Percentiles rank a stretch among this genome's conserved stretches.
These are phyloP conservation scores for Volucella inanis DNA, from an alignment of 2,888 invertebrate genomes.

Conservation along the genomic window DNA sequence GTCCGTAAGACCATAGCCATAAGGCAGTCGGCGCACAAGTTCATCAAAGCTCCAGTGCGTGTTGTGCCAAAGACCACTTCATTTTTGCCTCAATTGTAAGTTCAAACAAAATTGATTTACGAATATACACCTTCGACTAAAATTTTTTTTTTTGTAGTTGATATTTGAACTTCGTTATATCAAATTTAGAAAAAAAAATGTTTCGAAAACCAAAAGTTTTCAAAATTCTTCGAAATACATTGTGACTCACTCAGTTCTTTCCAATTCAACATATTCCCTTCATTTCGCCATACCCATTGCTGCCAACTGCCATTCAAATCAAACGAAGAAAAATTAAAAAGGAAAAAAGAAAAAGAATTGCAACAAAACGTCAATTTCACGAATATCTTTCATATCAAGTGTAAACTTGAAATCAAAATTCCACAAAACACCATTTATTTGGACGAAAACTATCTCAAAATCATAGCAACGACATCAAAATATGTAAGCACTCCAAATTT, in stretches of 20 bases:
- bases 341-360: slow-evolving; percentile 34
- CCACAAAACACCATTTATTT: slow-evolving; percentile 46
- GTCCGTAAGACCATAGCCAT: no score
- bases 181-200: not conserved
- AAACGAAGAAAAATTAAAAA: slow-evolving; percentile 28
- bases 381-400: slow-evolving; percentile 21
- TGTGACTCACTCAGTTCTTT: not conserved
- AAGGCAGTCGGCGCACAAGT: no score
- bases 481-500: slow-evolving; percentile 23
- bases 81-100: no score
- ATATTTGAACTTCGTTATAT: not conserved
- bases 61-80: no score
- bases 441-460: slow-evolving; percentile 6
- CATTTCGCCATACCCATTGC: slow-evolving; percentile 3
- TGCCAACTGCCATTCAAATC: slow-evolving; percentile 5
- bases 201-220: no score
- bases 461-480: not conserved
- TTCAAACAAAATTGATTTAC: no score
- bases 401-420: slow-evolving; percentile 45
- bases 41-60: no score
- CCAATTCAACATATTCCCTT: not conserved
- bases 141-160: no score
- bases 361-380: slow-evolving; percentile 55
- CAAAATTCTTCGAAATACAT: not conserved
- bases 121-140: no score